Conservation (phyloP, 1,140 invertebrate genomes). For the Periplaneta americana region DNA sequence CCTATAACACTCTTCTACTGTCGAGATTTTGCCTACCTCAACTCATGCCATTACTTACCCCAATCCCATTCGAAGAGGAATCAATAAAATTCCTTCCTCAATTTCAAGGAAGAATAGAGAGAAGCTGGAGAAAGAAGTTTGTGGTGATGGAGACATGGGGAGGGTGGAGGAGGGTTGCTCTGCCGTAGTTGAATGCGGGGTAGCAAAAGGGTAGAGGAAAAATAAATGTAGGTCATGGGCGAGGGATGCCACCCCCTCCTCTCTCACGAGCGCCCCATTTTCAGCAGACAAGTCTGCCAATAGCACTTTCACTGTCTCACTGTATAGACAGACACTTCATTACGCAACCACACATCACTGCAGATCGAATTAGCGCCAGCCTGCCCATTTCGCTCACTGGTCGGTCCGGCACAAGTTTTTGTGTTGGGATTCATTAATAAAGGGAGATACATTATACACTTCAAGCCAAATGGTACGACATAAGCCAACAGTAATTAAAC, state of each 20-base stretch:
- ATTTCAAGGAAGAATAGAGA: conserved; percentile 3
- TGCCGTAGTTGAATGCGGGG: background rate
- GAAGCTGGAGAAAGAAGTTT: background rate
- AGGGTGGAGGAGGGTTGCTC: background rate
- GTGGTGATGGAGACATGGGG: background rate
- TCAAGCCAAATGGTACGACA: too few relatives aligned
- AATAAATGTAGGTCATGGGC: conserved; percentile 5
- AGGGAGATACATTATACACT: too few relatives aligned
- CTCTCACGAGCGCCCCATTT: background rate
- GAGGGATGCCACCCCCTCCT: background rate
- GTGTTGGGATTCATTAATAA: too few relatives aligned
- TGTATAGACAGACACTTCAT: background rate
- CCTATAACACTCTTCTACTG: too few relatives aligned
- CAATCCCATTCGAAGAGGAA: background rate
- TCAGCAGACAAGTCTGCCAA: conserved; percentile 1
- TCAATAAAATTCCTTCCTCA: conserved; percentile 5
- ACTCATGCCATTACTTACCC: background rate
- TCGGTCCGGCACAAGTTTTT: too few relatives aligned
- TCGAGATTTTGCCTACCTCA: background rate
- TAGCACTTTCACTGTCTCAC: background rate
- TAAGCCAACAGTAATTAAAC: too few relatives aligned
- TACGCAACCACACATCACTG: background rate
- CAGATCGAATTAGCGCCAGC: too few relatives aligned
- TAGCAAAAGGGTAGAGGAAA: background rate
- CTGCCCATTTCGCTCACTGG: too few relatives aligned